Base-by-base conservation (phyloP, 2,888 invertebrate species). In the Caenorhabditis panamensis region DNA sequence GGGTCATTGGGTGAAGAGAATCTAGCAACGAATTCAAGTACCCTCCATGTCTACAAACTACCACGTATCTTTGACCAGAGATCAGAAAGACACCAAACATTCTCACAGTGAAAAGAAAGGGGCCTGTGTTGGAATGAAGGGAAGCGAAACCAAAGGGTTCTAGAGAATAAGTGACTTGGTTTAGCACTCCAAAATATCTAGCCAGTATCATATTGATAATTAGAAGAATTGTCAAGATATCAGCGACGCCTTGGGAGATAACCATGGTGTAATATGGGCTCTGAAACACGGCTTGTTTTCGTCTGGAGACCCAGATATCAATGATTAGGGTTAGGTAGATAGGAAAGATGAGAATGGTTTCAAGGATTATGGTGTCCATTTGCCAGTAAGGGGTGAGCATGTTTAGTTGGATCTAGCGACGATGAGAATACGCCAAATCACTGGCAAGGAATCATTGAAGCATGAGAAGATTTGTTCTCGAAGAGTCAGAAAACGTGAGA, bases 41-140 rank as follows among this genome's bases (percentile, higher is more conserved):
- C 18, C 67, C 54, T 0, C 37, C 47, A 20, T 53, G 64, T 18
- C 62, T 36, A 47, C 75, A 76, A 13, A 67, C 75, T 5, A 61
- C 59, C 26, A 62, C n/a, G 26, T 76, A 76, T 62, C 75, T 53
- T 16, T 76, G 75, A 18, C 36, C 51, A 24, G 67, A 62, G 22
- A 76, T 76, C 47, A 76, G 37, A 62, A 76, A 76, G 4, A 76
- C 67, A 1, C 75, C 75, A 26, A 76, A 76, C 47, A 76, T 59
- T 31, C 75, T 26, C 1, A 76, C 36, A 1, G 66, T 67, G 37
- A 76, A 76, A 9, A 76, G 18, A 0, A 76, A 47, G 2, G 75
- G 75, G 1, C 75, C 75, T 0, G 61, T 67, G 44, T 76, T 76
- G 13, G 61, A 61, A 26, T 47, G 62, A 62, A 54, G 61, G 2